phyloP scores from a whole-genome alignment of 1,140 invertebrate genomes.

The Scylla paramamosain region DNA sequence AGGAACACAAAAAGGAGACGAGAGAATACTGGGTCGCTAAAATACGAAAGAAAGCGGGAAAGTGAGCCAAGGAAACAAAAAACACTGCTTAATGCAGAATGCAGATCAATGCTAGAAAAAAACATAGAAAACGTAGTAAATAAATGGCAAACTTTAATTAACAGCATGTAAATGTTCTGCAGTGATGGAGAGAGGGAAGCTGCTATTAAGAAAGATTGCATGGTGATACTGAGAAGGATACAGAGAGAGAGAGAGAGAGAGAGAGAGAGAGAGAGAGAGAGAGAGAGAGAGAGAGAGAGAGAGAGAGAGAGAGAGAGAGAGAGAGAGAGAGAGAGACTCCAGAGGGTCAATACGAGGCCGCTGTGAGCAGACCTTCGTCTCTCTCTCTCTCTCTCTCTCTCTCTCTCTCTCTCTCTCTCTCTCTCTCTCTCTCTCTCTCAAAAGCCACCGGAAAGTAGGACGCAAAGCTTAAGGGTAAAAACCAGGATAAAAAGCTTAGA shows the following conservation, averaged over 20 bases:
- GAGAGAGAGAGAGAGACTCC: constrained; percentile 35
- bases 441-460: neutral
- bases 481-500: neutral
- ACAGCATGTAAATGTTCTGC: neutral
- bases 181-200: neutral
- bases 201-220: neutral
- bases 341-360: neutral
- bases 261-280: constrained; percentile 39
- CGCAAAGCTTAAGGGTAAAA: neutral
- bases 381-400: constrained; percentile 29
- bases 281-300: constrained; percentile 3
- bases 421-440: constrained; percentile 30
- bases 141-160: neutral
- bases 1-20: neutral
- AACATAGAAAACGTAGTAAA: neutral
- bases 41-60: neutral
- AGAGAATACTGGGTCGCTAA: neutral
- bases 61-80: neutral
- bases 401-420: neutral
- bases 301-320: constrained; percentile 38
- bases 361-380: neutral
- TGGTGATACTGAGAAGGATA: no score
- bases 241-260: neutral
- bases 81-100: neutral
- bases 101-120: no score